A percentile compares a stretch with the other conserved stretches of the same genome.
Conservation (phyloP, 2,888 invertebrate genomes). For the Coleophora deauratella region DNA sequence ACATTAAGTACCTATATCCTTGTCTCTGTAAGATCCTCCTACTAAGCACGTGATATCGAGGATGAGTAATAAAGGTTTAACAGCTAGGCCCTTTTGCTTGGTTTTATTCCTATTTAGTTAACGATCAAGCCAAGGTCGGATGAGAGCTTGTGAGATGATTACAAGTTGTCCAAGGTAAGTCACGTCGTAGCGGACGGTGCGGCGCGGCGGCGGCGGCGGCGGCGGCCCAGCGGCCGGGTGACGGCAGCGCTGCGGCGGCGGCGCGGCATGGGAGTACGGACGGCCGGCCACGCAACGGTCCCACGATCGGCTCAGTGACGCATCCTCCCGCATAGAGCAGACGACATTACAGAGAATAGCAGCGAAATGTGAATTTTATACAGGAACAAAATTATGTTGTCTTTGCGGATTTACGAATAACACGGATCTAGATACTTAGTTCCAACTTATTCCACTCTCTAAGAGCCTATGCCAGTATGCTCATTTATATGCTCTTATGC, state of each 20-base stretch:
- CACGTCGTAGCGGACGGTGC: constrained; percentile 5
- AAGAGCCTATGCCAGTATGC: no score
- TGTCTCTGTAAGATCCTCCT: no score
- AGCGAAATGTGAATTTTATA: no score
- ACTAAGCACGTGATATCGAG: not conserved
- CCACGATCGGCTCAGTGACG: constrained; percentile 17
- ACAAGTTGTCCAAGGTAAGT: constrained; percentile 11
- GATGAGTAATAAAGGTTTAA: not conserved
- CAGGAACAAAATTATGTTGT: no score
- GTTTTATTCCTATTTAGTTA: constrained; percentile 4
- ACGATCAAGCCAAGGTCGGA: constrained; percentile 7
- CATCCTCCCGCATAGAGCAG: constrained; percentile 13
- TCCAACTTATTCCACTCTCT: no score
- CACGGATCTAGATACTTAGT: no score
- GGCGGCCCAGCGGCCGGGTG: constrained; percentile 1
- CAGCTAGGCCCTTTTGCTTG: no score
- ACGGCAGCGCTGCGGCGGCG: constrained; percentile 3
- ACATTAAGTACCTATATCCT: no score
- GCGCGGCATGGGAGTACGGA: constrained; percentile 11
- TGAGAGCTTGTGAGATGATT: constrained; percentile 5
- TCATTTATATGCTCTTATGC: no score
- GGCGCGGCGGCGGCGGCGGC: constrained; percentile 7
- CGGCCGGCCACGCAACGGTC: constrained; percentile 13
- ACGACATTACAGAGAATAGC: not conserved
- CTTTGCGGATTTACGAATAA: no score